Percentiles rank a stretch among this genome's conserved stretches.
Evolutionary conservation across 2,113 vertebrate genomes (phyloP).

Genomic region (Orientallactaga bullata): DNA sequence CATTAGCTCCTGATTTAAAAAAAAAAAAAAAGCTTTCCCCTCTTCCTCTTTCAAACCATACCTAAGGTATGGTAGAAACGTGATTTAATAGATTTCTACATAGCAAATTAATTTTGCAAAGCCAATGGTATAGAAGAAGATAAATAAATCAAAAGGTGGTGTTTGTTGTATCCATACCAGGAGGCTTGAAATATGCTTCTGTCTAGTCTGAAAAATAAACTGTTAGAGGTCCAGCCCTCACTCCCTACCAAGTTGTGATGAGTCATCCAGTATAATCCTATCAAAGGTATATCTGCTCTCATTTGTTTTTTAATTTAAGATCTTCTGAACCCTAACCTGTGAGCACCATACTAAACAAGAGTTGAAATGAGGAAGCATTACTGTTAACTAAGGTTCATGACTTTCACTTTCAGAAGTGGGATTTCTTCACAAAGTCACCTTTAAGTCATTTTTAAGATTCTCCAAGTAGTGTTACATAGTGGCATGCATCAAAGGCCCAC

Average conservation of each 20-base stretch:
- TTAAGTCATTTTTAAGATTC: neutral
- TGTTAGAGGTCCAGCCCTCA: slow-evolving; percentile 45
- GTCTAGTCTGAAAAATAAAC: slow-evolving; percentile 70
- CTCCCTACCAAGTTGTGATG: slow-evolving; percentile 52
- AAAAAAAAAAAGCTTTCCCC: neutral
- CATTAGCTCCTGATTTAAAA: neutral
- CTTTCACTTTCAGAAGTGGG: slow-evolving; percentile 35
- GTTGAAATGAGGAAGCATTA: slow-evolving; percentile 42
- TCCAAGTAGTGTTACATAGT: neutral
- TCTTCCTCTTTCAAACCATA: slow-evolving; percentile 12
- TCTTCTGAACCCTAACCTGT: slow-evolving; percentile 39
- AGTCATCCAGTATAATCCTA: slow-evolving; percentile 42
- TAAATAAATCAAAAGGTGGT: slow-evolving; percentile 65
- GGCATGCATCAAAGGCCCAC: neutral
- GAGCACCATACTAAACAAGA: neutral
- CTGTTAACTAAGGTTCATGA: neutral
- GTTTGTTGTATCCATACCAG: slow-evolving; percentile 59
- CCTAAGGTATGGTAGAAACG: slow-evolving; percentile 33
- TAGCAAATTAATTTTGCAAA: slow-evolving; percentile 70
- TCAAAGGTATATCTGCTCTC: slow-evolving; percentile 39
- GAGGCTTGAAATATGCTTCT: slow-evolving; percentile 62
- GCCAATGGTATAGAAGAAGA: slow-evolving; percentile 42
- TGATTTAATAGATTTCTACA: slow-evolving; percentile 49
- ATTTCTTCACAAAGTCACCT: slow-evolving; percentile 17
- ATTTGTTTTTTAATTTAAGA: slow-evolving; percentile 58